Evolutionary conservation across 2,888 invertebrate species (phyloP), one percentile per base, ranked within the genome.

Genomic region (Pollenia griseotomentosa): DNA sequence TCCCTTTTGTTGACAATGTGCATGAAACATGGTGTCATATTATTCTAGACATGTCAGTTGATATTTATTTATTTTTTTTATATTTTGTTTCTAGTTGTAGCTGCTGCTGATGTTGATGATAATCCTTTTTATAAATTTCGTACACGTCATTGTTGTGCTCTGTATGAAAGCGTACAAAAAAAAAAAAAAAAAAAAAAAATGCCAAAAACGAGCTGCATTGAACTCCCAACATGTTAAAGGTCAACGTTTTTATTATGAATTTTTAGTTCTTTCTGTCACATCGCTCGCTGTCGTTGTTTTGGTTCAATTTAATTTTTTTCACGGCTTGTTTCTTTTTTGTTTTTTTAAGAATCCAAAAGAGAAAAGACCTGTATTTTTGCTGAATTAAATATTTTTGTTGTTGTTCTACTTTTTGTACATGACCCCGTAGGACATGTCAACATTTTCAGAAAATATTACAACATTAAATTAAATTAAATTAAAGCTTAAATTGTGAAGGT

Each of bases 401-500:
- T 12, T 55, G 40, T n/a, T 55, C 16, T 73, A 53, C 33, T n/a
- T 46, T 19, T 7, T 70, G 68, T 53, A 46, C 61, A 75, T 63
- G 77, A 83, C 70, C 46, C 55, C n/a, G 59, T 33, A 77, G 77
- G 77, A 71, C 77, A 83, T 71, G 83, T 77, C 68, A 71, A 48
- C 57, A 71, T 80, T 55, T 61, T 48, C 14, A 51, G 12, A 11
- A 73, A 63, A 42, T 44, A 53, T 74, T 16, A 59, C 23, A 40
- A 83, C 75, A 70, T 75, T 68, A 68, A 68, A 71, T 71, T 70
- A 70, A 79, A 61, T 46, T 63, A 68, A 61, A 68, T 68, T 46
- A 78, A 55, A 48, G 63, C 53, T 80, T 71, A 71, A 80, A 71
- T 44, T 33, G 16, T 23, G n/a, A 48, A 16, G 40, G 11, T 12